phyloP scores from a whole-genome alignment of 2,888 invertebrate species.

The Plebejus melissa region DNA sequence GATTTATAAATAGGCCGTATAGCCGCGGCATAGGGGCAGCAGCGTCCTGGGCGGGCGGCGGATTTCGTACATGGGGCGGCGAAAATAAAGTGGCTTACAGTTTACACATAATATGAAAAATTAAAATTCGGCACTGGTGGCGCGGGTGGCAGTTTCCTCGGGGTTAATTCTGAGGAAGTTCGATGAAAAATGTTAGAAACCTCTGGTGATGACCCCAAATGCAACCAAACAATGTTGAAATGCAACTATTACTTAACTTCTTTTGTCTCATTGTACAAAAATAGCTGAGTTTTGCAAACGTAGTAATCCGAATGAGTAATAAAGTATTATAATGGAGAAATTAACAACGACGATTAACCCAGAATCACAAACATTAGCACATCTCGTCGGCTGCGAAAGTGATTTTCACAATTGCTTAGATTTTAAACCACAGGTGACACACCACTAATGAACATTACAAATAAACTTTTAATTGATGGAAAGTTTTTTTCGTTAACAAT shows the following conservation, averaged over 20 bases:
- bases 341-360: conserved; percentile 12
- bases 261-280: neutral
- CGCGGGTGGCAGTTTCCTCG: no score
- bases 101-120: no score
- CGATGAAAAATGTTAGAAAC: no score
- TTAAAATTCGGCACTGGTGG: no score
- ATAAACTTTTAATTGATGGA: neutral
- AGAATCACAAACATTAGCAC: conserved; percentile 11
- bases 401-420: conserved; percentile 11
- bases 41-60: no score
- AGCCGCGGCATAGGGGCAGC: no score
- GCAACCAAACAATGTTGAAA: neutral
- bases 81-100: no score
- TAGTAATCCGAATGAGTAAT: neutral
- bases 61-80: no score
- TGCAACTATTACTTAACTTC: neutral
- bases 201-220: neutral
- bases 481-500: neutral
- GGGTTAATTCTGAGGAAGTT: no score
- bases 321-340: conserved; percentile 9
- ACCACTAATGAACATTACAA: neutral
- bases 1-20: no score
- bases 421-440: neutral
- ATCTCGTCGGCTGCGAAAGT: neutral
- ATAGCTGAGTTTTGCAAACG: conserved; percentile 4